Base-by-base conservation (phyloP, 2,113 vertebrate species). In the Cheirogaleus medius region DNA sequence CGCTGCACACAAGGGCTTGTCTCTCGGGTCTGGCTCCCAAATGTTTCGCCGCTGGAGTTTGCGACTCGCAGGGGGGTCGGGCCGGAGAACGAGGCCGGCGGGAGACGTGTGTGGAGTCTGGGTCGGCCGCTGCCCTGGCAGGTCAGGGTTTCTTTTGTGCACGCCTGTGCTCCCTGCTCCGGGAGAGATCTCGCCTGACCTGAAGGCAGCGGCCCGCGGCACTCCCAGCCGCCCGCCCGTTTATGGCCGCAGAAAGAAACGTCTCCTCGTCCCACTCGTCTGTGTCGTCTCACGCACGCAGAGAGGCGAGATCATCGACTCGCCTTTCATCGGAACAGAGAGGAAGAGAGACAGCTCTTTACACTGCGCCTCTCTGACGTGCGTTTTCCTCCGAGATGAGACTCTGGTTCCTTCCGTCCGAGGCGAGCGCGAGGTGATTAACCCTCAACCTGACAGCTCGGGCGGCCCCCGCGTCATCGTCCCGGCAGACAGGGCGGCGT, bases 371-470 rank as follows among this genome's bases (percentile, higher is more conserved):
- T 97, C 97, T 73, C 93, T 97, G 97, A 98, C 98, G 98, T 92
- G 13, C 89, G 86, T 96, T 98, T 98, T 98, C 97, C 98, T 97
- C 2, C 81, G 78, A 81, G 94, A 97, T 93, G 97, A 98, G 97
- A 98, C 96, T 91, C 98, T 94, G 87, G 87, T 97, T 96, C 96
- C 12, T 96, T 94, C 32, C 71, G 84, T 98, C 94, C 95, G 98
- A 98, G 93, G 85, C 90, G 78, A 94, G 98, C 97, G 13, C 25
- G 93, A 58, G 97, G 93, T 97, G 98, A 98, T 97, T 98, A 98
- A 97, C 94, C 95, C 96, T 77, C 96, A 98, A 95, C 90, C 94
- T 98, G 98, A 98, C 97, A 98, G 98, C 98, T 95, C 10, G 8
- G 21, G 21, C 7, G 21, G 21, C 10, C 10, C 56, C 56, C 3